Base-by-base conservation (phyloP, 1,140 invertebrate species). In the Drosophila orena region DNA sequence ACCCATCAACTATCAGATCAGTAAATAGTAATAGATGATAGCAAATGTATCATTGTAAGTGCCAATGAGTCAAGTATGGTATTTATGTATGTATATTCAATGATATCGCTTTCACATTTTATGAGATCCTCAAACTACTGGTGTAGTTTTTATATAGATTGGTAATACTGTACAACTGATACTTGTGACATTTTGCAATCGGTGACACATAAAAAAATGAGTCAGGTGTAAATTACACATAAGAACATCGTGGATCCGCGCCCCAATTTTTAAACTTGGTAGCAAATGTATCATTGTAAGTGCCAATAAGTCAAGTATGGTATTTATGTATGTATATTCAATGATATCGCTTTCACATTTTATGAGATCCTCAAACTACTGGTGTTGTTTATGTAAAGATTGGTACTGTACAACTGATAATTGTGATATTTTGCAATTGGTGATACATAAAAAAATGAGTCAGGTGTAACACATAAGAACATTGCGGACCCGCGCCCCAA, bases 311-410 rank as follows among this genome's bases (percentile, higher is more conserved):
- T 17, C 17, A 17, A 17, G 17, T 17, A 17, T 17, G 17, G 17
- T 17, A 17, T 17, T 1, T 17, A 17, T 17, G 17, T 17, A 17
- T 17, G 17, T 17, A 17, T 17, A 50, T 43, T 27, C 24, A n/a
- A 49, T 34, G 53, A 47, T 84, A 77, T 78, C 78, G 24, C 50
- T 86, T 88, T 86, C 83, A 81, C 54, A 60, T 73, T 20, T 71
- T 88, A 72, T 79, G 65, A 62, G 75, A 78, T 74, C 62, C 17
- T 49, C 49, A 50, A 77, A 73, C 60, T 71, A 85, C 69, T 77
- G 71, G 49, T 80, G 35, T 72, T 59, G 73, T 64, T 55, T 70
- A 38, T 30, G 22, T 50, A 38, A 49, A 49, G 59, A 60, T 58
- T 66, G 60, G 62, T 49, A 34, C 42, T 42, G n/a, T 40, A 38